Evolutionary conservation across 2,888 invertebrate genomes (phyloP).

Genomic region (Nomada goodeniana): DNA sequence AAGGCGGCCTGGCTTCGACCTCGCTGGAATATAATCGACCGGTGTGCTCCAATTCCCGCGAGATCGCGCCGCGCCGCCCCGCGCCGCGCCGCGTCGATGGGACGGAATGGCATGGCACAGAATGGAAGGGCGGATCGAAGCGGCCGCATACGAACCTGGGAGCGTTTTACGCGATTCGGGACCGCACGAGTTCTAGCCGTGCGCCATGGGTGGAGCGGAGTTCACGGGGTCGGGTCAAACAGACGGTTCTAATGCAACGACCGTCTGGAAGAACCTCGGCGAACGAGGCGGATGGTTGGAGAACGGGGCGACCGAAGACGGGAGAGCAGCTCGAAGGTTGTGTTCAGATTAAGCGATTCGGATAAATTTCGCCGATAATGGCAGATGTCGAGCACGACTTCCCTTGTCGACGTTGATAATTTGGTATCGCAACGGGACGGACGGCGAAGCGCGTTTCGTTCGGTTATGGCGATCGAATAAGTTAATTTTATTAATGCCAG

Average conservation of each 20-base stretch:
- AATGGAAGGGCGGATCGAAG: conserved; percentile 38
- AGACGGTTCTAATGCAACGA: conserved; percentile 68
- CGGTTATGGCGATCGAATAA: too few species aligned
- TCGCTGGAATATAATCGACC: conserved; percentile 74
- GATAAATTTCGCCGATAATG: not conserved
- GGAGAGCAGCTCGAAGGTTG: not conserved
- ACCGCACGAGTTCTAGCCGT: conserved; percentile 60
- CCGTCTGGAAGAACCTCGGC: conserved; percentile 36
- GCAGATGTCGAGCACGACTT: too few species aligned
- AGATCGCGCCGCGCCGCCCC: conserved; percentile 62
- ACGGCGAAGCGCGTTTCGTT: not conserved
- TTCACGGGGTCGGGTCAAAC: conserved; percentile 81
- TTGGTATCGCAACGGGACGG: not conserved
- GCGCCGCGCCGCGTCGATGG: conserved; percentile 61
- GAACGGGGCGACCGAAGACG: not conserved
- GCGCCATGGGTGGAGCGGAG: conserved; percentile 74
- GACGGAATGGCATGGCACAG: conserved; percentile 43
- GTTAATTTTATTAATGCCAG: too few species aligned
- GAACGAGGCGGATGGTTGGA: not conserved
- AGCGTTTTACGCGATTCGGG: conserved; percentile 75
- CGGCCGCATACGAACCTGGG: conserved; percentile 52
- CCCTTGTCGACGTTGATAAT: not conserved
- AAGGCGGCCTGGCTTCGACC: conserved; percentile 60
- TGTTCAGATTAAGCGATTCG: not conserved
- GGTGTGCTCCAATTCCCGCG: conserved; percentile 81